These are phyloP conservation scores for Zygothrica quintamaculata DNA, from an alignment of 2,888 invertebrate genomes.

Conservation along the genomic window DNA sequence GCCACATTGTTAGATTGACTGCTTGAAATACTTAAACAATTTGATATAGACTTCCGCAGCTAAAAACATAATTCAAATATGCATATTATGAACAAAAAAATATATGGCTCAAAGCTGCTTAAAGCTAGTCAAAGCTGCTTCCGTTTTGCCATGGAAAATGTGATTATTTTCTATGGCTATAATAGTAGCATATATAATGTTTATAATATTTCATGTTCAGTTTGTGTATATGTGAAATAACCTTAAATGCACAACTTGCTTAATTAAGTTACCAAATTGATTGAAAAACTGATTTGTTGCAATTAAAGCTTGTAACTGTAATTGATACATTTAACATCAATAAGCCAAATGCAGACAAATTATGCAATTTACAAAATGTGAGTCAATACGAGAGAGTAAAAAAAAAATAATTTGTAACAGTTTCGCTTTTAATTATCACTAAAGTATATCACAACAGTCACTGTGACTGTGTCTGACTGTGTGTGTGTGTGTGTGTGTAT, in stretches of 20 bases:
- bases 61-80: constrained; percentile 30
- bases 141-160: constrained; percentile 45
- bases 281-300: constrained; percentile 51
- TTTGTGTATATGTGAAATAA: constrained; percentile 26
- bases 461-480: constrained; percentile 13
- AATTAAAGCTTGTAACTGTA: constrained; percentile 63
- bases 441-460: constrained; percentile 38
- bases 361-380: constrained; percentile 58
- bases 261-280: constrained; percentile 52
- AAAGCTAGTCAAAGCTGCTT: too few species aligned
- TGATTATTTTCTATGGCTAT: constrained; percentile 16
- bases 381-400: not conserved
- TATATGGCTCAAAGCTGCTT: too few species aligned
- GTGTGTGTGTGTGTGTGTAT: constrained; percentile 2
- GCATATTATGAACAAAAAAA: constrained; percentile 35
- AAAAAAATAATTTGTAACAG: constrained; percentile 48
- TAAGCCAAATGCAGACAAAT: constrained; percentile 46
- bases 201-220: constrained; percentile 6
- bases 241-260: constrained; percentile 28
- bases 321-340: constrained; percentile 46
- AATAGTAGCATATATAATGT: too few species aligned
- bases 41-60: constrained; percentile 58
- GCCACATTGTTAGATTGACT: constrained; percentile 1
- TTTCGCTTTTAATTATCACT: constrained; percentile 67
- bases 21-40: constrained; percentile 29